Evolutionary conservation across 2,113 vertebrate genomes (phyloP).

Genomic region (Dicerorhinus sumatrensis): DNA sequence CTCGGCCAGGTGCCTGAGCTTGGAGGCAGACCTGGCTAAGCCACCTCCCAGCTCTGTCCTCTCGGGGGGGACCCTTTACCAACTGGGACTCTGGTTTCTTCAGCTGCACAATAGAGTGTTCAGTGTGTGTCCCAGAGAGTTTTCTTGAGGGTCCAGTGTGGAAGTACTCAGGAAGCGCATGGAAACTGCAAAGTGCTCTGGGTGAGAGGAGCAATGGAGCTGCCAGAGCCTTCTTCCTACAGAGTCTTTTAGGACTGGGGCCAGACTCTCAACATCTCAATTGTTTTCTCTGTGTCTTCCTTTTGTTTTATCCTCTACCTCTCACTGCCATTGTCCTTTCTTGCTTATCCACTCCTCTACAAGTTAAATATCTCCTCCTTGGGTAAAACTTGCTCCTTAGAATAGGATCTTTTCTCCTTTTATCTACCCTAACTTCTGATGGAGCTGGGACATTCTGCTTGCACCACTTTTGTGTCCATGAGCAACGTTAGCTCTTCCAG

Average conservation of each 20-base stretch:
- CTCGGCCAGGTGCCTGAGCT: no score
- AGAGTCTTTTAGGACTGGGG: background rate
- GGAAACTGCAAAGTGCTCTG: background rate
- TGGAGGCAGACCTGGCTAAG: no score
- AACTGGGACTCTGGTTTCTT: no score
- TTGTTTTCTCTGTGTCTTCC: background rate
- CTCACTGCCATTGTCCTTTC: background rate
- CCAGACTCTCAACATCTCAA: background rate
- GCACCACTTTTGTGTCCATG: background rate
- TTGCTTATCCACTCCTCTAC: background rate
- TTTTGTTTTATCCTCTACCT: background rate
- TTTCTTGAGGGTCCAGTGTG: background rate
- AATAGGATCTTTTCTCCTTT: background rate
- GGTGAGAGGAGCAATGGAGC: background rate
- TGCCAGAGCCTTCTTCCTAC: background rate
- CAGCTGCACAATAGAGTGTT: no score
- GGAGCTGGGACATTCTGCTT: background rate
- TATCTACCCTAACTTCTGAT: background rate
- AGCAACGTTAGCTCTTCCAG: background rate
- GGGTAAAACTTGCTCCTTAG: background rate
- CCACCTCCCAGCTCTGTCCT: no score
- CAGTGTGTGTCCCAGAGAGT: no score
- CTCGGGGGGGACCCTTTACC: no score
- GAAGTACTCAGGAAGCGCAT: background rate
- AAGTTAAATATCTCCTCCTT: background rate